Percentiles rank a stretch among this genome's conserved stretches.
Evolutionary conservation across 2,888 invertebrate species (phyloP).

Genomic region (Eupithecia insigniata): DNA sequence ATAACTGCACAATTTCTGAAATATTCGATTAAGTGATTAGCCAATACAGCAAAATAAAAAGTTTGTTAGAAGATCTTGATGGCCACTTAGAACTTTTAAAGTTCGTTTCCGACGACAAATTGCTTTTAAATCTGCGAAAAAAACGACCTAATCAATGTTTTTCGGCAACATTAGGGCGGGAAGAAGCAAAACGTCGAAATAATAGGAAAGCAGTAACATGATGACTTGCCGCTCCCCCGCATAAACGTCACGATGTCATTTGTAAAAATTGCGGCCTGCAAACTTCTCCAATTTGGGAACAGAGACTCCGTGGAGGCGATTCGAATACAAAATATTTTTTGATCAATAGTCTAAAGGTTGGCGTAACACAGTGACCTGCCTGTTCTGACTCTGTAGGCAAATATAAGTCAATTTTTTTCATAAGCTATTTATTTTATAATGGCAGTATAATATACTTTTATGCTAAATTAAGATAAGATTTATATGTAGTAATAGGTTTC

Average conservation of each 20-base stretch:
- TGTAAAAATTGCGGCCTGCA: conserved; percentile 83
- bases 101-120: conserved; percentile 22
- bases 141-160: conserved; percentile 61
- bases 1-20: neutral
- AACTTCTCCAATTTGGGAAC: conserved; percentile 77
- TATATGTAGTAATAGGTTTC: no score
- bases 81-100: neutral
- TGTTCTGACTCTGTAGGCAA: neutral
- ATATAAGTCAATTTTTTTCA: neutral
- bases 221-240: conserved; percentile 82
- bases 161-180: conserved; percentile 60
- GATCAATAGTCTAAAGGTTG: neutral
- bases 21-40: neutral
- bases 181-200: conserved; percentile 71
- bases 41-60: neutral
- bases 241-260: conserved; percentile 84
- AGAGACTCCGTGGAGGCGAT: conserved; percentile 55
- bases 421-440: neutral
- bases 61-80: neutral
- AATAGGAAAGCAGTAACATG: conserved; percentile 83
- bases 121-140: conserved; percentile 27
- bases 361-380: neutral
- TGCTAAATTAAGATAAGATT: no score
- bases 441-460: neutral
- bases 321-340: neutral